Percentiles rank a stretch among this genome's conserved stretches.
phyloP scores from a whole-genome alignment of 2,797 vertebrate species.

The Rhinatrema bivittatum region DNA sequence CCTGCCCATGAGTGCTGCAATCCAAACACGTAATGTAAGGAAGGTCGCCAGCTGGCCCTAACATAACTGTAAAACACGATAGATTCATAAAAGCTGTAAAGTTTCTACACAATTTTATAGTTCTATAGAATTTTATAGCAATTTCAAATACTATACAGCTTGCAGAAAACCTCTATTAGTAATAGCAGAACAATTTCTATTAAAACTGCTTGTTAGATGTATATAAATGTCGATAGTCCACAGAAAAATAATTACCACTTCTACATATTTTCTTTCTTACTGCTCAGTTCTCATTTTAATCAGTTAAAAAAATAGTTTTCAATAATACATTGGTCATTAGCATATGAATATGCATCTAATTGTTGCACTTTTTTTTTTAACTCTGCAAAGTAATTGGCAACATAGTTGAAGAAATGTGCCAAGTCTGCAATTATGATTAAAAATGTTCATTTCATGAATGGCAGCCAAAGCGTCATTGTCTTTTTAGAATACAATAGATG shows the following conservation, averaged over 20 bases:
- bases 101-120: no score
- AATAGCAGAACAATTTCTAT: constrained; percentile 14
- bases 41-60: no score
- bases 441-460: constrained; percentile 21
- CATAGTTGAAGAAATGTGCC: constrained; percentile 15
- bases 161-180: no score
- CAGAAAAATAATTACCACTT: constrained; percentile 15
- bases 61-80: no score
- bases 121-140: no score
- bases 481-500: constrained; percentile 12
- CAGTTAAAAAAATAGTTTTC: constrained; percentile 16
- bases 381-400: constrained; percentile 13
- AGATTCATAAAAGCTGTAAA: no score
- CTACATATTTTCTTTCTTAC: constrained; percentile 2
- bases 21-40: no score
- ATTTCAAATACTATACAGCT: no score
- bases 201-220: constrained; percentile 8
- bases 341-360: constrained; percentile 17
- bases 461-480: constrained; percentile 12
- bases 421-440: constrained; percentile 6
- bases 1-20: no score
- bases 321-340: constrained; percentile 24
- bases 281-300: constrained; percentile 15
- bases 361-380: constrained; percentile 9
- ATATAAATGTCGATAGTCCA: constrained; percentile 8